Evolutionary conservation across 2,888 invertebrate genomes (phyloP).

Genomic region (Apodemia zela): DNA sequence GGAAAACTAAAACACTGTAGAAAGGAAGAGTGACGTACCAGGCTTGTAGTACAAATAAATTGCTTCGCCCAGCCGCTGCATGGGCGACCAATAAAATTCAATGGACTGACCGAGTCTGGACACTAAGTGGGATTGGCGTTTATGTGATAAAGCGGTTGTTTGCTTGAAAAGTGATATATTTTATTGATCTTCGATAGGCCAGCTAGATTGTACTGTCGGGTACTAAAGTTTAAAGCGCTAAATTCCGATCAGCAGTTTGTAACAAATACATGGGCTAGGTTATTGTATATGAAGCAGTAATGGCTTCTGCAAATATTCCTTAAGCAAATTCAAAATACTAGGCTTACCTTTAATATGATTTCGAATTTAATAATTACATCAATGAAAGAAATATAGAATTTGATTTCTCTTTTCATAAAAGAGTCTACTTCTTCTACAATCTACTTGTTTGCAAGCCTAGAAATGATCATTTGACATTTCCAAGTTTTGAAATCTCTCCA

Average conservation of each 20-base stretch:
- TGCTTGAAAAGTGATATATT: slow-evolving; percentile 21
- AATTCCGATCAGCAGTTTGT: not conserved
- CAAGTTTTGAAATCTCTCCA: no score
- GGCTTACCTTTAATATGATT: not conserved
- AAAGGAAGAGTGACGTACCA: slow-evolving; percentile 20
- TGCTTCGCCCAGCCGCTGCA: slow-evolving; percentile 14
- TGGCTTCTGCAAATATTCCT: not conserved
- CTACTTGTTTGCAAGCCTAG: no score
- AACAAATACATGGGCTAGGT: not conserved
- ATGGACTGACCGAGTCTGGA: slow-evolving; percentile 28
- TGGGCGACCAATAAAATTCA: slow-evolving; percentile 34
- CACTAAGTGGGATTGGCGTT: slow-evolving; percentile 43
- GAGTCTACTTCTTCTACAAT: no score
- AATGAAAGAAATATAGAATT: no score
- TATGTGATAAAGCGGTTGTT: slow-evolving; percentile 38
- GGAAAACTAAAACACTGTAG: slow-evolving; percentile 11
- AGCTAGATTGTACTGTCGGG: slow-evolving; percentile 6
- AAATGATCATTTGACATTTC: no score
- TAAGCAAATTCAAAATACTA: not conserved
- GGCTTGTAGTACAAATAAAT: slow-evolving; percentile 17
- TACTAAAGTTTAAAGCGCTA: slow-evolving; percentile 8
- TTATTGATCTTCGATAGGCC: slow-evolving; percentile 13
- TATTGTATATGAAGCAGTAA: not conserved
- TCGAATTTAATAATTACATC: not conserved
- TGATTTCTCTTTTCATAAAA: no score